These are phyloP conservation scores for Acrocephalus arundinaceus DNA, from an alignment of 2,113 vertebrate species.

Conservation along the genomic window DNA sequence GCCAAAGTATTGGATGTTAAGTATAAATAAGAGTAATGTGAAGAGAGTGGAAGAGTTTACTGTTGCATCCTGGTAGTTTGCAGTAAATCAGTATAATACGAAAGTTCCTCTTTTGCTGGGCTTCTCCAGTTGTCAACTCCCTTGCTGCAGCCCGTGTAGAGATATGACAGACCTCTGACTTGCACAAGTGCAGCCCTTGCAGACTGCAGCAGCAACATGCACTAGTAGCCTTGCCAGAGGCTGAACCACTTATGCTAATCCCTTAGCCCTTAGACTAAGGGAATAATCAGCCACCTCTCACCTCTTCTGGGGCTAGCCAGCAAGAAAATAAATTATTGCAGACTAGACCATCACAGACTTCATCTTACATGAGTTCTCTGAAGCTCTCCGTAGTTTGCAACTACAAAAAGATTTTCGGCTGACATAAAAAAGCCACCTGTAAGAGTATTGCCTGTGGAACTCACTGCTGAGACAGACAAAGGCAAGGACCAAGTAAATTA, in stretches of 20 bases:
- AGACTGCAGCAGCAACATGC: background rate
- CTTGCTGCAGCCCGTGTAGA: background rate
- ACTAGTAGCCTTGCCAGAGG: background rate
- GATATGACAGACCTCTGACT: background rate
- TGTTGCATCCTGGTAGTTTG: slow-evolving; percentile 58
- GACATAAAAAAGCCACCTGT: background rate
- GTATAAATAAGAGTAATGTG: slow-evolving; percentile 75
- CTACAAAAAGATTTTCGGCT: background rate
- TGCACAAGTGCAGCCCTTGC: background rate
- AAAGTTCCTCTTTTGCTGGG: slow-evolving; percentile 32
- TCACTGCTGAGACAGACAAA: background rate
- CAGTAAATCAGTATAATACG: slow-evolving; percentile 70
- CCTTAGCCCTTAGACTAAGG: background rate
- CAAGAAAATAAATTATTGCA: background rate
- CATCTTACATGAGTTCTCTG: background rate
- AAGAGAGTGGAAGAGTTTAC: slow-evolving; percentile 67
- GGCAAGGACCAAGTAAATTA: background rate
- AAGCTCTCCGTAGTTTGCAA: background rate
- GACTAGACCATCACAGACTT: background rate
- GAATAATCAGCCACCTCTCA: background rate
- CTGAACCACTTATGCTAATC: background rate
- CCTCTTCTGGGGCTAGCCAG: background rate
- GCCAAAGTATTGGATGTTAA: slow-evolving; percentile 72
- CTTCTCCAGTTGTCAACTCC: background rate
- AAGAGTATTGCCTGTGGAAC: background rate